phyloP scores from a whole-genome alignment of 2,113 vertebrate species.

The Paramisgurnus dabryanus region DNA sequence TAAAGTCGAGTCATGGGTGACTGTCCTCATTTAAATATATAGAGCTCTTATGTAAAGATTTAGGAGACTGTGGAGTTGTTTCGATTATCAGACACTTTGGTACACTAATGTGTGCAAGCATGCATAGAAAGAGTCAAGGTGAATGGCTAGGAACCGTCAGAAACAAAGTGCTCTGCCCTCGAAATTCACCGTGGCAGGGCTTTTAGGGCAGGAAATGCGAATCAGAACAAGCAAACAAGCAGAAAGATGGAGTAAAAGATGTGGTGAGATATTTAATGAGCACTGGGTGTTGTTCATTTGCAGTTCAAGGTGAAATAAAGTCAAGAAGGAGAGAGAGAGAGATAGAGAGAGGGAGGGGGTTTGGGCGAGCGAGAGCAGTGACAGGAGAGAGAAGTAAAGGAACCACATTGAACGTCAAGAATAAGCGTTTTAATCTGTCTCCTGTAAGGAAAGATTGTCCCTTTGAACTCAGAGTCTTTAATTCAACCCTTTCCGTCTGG shows the following conservation, averaged over 20 bases:
- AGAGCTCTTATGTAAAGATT: slow-evolving; percentile 43
- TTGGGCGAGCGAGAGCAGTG: slow-evolving; percentile 37
- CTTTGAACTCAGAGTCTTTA: slow-evolving; percentile 27
- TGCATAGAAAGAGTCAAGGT: slow-evolving; percentile 22
- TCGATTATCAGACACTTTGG: slow-evolving; percentile 37
- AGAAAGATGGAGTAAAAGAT: slow-evolving; percentile 4
- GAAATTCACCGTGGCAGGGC: slow-evolving; percentile 12
- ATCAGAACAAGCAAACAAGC: slow-evolving; percentile 25
- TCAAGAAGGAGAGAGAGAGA: slow-evolving; percentile 25
- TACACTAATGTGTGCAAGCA: slow-evolving; percentile 29
- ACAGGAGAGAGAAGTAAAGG: slow-evolving; percentile 6
- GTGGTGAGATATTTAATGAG: slow-evolving; percentile 3
- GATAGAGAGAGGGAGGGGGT: slow-evolving; percentile 41
- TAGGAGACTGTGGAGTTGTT: slow-evolving; percentile 34
- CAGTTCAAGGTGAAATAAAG: slow-evolving; percentile 25
- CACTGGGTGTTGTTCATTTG: slow-evolving; percentile 14
- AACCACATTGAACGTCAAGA: slow-evolving; percentile 21
- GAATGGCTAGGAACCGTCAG: background rate
- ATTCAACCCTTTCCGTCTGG: slow-evolving; percentile 27
- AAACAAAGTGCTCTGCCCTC: background rate
- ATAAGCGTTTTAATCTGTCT: slow-evolving; percentile 40
- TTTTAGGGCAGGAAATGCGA: slow-evolving; percentile 20
- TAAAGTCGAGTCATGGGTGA: slow-evolving; percentile 32
- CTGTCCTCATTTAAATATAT: slow-evolving; percentile 52
- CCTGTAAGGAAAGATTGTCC: slow-evolving; percentile 14